phyloP scores from a whole-genome alignment of 2,888 invertebrate genomes.

The Eulithis prunata region DNA sequence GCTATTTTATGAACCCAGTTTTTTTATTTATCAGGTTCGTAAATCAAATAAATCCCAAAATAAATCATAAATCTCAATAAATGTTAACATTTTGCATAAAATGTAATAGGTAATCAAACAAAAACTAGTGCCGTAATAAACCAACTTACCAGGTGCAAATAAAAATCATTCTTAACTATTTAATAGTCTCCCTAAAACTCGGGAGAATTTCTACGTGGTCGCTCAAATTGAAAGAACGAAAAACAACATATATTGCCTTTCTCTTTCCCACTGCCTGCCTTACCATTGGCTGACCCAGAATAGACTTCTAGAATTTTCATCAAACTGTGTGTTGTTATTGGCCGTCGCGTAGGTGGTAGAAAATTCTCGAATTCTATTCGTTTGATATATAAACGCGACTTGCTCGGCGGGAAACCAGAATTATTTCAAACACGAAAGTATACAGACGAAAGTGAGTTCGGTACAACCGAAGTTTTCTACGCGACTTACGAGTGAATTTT shows the following conservation, averaged over 20 bases:
- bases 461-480: constrained; percentile 49
- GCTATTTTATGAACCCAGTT: too few species aligned
- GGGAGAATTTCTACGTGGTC: constrained; percentile 35
- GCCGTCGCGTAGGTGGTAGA: constrained; percentile 53
- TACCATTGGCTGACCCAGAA: constrained; percentile 51
- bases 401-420: constrained; percentile 62
- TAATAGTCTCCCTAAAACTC: constrained; percentile 27
- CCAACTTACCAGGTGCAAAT: too few species aligned
- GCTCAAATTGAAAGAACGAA: constrained; percentile 28
- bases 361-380: constrained; percentile 59
- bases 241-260: constrained; percentile 37
- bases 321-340: constrained; percentile 50
- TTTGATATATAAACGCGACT: constrained; percentile 58
- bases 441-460: constrained; percentile 56
- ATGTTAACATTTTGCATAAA: too few species aligned
- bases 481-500: constrained; percentile 27
- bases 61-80: too few species aligned
- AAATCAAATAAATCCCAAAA: too few species aligned
- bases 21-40: too few species aligned
- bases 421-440: constrained; percentile 65
- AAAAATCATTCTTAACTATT: not conserved
- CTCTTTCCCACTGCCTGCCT: constrained; percentile 33
- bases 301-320: constrained; percentile 57
- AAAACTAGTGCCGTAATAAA: too few species aligned
- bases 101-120: too few species aligned